These are phyloP conservation scores for Leistus spinibarbis DNA, from an alignment of 2,888 invertebrate genomes.

Conservation along the genomic window DNA sequence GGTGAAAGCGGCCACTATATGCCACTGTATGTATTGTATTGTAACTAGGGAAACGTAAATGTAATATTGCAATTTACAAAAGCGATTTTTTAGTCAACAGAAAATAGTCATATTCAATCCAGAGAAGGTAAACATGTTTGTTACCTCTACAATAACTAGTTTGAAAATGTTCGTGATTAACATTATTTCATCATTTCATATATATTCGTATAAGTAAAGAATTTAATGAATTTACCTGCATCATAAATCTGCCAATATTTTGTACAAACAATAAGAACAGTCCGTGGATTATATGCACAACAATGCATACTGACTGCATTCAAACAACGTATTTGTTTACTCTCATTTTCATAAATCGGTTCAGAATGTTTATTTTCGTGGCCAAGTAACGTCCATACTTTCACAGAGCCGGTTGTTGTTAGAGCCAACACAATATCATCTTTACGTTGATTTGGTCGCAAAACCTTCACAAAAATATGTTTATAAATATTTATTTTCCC, in stretches of 20 bases:
- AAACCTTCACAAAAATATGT: conserved; percentile 59
- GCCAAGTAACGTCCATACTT: conserved; percentile 94
- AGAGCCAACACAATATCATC: conserved; percentile 96
- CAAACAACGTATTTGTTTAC: conserved; percentile 92
- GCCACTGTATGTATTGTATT: too few relatives aligned
- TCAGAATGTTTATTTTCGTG: conserved; percentile 87
- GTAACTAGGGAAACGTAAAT: too few relatives aligned
- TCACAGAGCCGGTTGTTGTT: conserved; percentile 94
- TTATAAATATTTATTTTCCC: background rate
- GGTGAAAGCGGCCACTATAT: too few relatives aligned
- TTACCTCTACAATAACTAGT: too few relatives aligned
- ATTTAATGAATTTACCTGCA: conserved; percentile 62
- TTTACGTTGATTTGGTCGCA: conserved; percentile 76
- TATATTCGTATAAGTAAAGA: too few relatives aligned
- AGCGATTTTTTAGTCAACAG: too few relatives aligned
- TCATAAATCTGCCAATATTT: conserved; percentile 95
- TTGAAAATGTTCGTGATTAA: too few relatives aligned
- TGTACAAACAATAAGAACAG: conserved; percentile 94
- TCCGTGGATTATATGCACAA: conserved; percentile 94
- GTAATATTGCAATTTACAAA: too few relatives aligned
- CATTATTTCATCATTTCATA: too few relatives aligned
- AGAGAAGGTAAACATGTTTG: too few relatives aligned
- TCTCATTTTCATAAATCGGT: conserved; percentile 94
- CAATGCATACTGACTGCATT: conserved; percentile 93
- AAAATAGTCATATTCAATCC: too few relatives aligned